Evolutionary conservation across 2,888 invertebrate species (phyloP), one percentile per base, ranked within the genome.

Genomic region (Andricus quercusramuli): DNA sequence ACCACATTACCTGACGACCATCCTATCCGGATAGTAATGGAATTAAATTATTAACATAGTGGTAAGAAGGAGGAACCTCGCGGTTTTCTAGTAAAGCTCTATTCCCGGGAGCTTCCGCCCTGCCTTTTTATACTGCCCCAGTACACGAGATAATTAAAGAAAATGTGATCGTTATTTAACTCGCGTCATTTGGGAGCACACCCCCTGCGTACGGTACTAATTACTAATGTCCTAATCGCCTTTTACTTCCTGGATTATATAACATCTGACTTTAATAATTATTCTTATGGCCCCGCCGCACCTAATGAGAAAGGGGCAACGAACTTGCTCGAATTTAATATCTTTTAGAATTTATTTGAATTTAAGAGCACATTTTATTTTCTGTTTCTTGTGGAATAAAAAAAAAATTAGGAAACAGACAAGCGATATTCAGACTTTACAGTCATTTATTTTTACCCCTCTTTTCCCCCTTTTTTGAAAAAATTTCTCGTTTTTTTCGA

Each of bases 21-120:
- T 56, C 74, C 74, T 74, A 74, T 32, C 32, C 29, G 51, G 56
- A 51, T 74, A 67, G 74, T 89, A 87, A 88, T 86, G 86, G 85
- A 85, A 86, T 86, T 83, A 83, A 88, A 88, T 88, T 86, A 88
- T 87, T 87, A 88, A 88, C 85, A 86, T 85, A 79, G 37, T 77
- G 78, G 70, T 51, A 44, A 56, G 78, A 66, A 74, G 74, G 76
- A 66, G 67, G 82, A 78, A 80, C 65, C 62, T 78, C 79, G 76
- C 64, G 44, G 47, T n/a, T 74, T 51, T 74, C 32, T 74, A 32
- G 29, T 32, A 17, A 25, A 44, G 51, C 66, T 47, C 29, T 15
- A 56, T 9, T 56, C 65, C 37, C 62, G 17, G 59, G 78, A 62
- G 51, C 29, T n/a, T 22, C 20, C 20, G 37, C 78, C 78, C 76